Conservation (phyloP, 2,797 vertebrate species). For the Neosilurus hyrtlii region DNA sequence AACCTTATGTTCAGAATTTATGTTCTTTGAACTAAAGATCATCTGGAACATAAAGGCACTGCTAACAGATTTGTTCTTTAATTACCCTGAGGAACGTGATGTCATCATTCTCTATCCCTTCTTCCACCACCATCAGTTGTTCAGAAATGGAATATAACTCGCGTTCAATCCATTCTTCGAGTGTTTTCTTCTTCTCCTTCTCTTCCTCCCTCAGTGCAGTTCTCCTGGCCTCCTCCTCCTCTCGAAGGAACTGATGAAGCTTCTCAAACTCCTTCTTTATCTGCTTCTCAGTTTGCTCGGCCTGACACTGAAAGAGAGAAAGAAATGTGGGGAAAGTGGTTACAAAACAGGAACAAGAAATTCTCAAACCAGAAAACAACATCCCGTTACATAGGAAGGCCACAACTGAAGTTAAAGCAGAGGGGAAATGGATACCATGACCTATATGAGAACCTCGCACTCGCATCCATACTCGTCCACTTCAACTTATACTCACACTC, state of each 20-base stretch:
- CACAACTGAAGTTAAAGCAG: neutral
- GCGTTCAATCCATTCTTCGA: slow-evolving; percentile 53
- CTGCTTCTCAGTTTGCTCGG: slow-evolving; percentile 44
- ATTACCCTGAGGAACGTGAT: slow-evolving; percentile 49
- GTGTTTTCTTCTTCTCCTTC: slow-evolving; percentile 32
- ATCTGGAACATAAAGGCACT: neutral
- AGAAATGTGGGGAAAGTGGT: neutral
- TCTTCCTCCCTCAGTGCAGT: slow-evolving; percentile 16
- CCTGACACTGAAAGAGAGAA: slow-evolving; percentile 30
- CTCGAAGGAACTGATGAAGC: slow-evolving; percentile 37
- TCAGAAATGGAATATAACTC: neutral
- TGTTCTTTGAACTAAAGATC: neutral
- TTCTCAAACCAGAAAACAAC: neutral
- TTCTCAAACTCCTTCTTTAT: slow-evolving; percentile 57
- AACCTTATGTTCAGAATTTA: neutral
- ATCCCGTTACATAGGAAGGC: neutral
- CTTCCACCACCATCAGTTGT: slow-evolving; percentile 38
- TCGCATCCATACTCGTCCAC: too few relatives aligned
- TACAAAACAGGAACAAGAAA: neutral
- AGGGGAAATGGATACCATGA: neutral
- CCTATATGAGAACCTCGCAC: neutral
- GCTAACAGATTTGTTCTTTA: neutral
- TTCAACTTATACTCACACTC: too few relatives aligned
- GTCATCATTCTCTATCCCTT: slow-evolving; percentile 45
- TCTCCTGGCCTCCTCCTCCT: slow-evolving; percentile 13